Base-by-base conservation (phyloP, 2,888 invertebrate genomes). In the Yponomeuta malinellus region DNA sequence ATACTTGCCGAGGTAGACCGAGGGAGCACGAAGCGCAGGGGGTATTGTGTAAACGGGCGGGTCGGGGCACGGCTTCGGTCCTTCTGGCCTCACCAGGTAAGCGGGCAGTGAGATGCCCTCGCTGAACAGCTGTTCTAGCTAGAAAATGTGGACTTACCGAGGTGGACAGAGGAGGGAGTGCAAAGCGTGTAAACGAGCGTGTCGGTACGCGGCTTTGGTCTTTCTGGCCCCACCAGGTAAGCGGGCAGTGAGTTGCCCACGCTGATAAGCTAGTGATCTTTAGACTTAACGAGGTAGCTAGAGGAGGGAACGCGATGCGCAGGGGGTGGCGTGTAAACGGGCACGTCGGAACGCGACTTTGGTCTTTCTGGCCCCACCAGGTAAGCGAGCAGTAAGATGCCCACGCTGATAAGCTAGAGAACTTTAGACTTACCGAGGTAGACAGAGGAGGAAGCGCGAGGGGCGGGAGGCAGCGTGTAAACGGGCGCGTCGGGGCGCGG, bases 71-170 rank as follows among this genome's bases (percentile, higher is more conserved):
- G 77, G 77, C 64, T 74, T 76, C 15, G 75, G 76, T 0, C 81
- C 82, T 0, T 81, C 80, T 0, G 79, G 76, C 0, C 83, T 79
- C 76, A 90, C 87, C 83, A 87, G 52, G 78, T 84, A 88, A n/a
- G 88, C 85, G 0, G 78, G 75, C 72, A 78, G 76, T 0, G 75
- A 71, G 0, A 83, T 76, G 43, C 88, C 82, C 71, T 23, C 23
- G 23, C 23, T 23, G 23, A 23, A 23, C 23, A 23, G 23, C 23
- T 23, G 23, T 23, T 23, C 23, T 23, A 23, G 23, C 23, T 23
- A 23, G 23, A 23, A 23, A 23, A 23, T 23, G 23, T 23, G 23
- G 23, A 23, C 23, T 23, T 23, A 23, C 23, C 23, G 23, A 23
- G 23, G 23, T 83, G 84, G 8, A 81, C 70, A 2, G 79, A 75